phyloP scores from a whole-genome alignment of 2,113 vertebrate genomes.

The Protobothrops flavoviridis region DNA sequence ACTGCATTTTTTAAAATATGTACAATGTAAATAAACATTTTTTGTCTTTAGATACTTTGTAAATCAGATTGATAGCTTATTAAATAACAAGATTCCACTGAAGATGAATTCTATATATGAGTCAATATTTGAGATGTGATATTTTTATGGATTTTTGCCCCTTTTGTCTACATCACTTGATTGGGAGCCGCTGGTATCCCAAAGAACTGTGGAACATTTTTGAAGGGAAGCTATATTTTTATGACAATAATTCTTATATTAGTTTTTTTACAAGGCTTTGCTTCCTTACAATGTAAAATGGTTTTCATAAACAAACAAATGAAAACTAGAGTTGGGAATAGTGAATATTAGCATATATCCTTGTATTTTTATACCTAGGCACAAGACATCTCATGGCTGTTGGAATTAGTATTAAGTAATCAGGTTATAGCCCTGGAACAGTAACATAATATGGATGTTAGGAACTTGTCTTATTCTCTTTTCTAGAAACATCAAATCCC shows the following conservation, averaged over 20 bases:
- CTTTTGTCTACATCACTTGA: conserved; percentile 50
- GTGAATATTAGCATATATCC: conserved; percentile 44
- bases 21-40: conserved; percentile 70
- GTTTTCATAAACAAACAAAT: conserved; percentile 57
- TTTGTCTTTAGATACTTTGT: conserved; percentile 61
- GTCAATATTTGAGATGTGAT: conserved; percentile 63
- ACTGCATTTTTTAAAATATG: conserved; percentile 63
- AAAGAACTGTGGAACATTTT: conserved; percentile 53
- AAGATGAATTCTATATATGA: conserved; percentile 45
- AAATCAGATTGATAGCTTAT: conserved; percentile 58
- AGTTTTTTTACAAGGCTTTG: conserved; percentile 43
- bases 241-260: conserved; percentile 59
- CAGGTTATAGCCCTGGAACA: conserved; percentile 30
- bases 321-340: conserved; percentile 45
- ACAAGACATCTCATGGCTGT: conserved; percentile 55
- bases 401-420: conserved; percentile 69
- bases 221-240: conserved; percentile 67
- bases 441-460: conserved; percentile 53
- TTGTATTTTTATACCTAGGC: conserved; percentile 53
- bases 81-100: conserved; percentile 54
- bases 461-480: conserved; percentile 36
- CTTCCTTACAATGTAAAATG: conserved; percentile 54
- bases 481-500: conserved; percentile 15
- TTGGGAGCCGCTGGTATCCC: conserved; percentile 49
- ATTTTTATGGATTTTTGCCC: conserved; percentile 62